Percentiles rank a stretch among this genome's conserved stretches.
Conservation (phyloP, 2,888 invertebrate genomes). For the Zaprionus lineosus region DNA sequence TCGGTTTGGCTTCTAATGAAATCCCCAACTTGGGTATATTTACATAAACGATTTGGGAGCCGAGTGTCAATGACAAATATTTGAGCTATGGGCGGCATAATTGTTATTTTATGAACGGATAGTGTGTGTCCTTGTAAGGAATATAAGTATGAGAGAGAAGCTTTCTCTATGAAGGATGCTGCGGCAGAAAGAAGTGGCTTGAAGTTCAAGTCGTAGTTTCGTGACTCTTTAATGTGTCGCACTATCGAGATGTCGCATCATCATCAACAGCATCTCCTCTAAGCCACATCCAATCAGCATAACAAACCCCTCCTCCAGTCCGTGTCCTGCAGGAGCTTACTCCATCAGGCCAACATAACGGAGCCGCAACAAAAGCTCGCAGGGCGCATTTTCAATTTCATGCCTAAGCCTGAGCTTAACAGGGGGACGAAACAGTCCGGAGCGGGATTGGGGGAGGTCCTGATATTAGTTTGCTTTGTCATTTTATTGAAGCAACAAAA, state of each 20-base stretch:
- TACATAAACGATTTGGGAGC: constrained; percentile 59
- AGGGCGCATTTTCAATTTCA: constrained; percentile 57
- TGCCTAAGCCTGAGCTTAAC: constrained; percentile 65
- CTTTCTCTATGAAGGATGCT: too few relatives aligned
- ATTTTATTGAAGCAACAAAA: constrained; percentile 74
- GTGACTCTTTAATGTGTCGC: constrained; percentile 6
- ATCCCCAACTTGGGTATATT: constrained; percentile 45
- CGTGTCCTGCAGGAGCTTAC: background rate
- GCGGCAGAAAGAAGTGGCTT: too few relatives aligned
- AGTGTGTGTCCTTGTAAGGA: too few relatives aligned
- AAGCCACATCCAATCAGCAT: constrained; percentile 53
- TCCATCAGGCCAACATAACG: background rate
- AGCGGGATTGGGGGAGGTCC: background rate
- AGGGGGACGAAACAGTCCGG: background rate
- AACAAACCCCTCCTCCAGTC: constrained; percentile 6
- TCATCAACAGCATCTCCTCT: constrained; percentile 25
- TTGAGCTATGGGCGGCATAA: constrained; percentile 49
- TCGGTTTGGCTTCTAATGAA: constrained; percentile 43
- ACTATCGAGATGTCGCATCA: constrained; percentile 25
- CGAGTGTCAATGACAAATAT: constrained; percentile 58
- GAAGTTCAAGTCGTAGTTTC: too few relatives aligned
- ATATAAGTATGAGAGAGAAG: too few relatives aligned
- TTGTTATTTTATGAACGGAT: constrained; percentile 42
- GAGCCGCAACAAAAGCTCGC: constrained; percentile 27
- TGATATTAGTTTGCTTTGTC: constrained; percentile 72